Base-by-base conservation (phyloP, 2,888 invertebrate species). In the Ectemnius lituratus region DNA sequence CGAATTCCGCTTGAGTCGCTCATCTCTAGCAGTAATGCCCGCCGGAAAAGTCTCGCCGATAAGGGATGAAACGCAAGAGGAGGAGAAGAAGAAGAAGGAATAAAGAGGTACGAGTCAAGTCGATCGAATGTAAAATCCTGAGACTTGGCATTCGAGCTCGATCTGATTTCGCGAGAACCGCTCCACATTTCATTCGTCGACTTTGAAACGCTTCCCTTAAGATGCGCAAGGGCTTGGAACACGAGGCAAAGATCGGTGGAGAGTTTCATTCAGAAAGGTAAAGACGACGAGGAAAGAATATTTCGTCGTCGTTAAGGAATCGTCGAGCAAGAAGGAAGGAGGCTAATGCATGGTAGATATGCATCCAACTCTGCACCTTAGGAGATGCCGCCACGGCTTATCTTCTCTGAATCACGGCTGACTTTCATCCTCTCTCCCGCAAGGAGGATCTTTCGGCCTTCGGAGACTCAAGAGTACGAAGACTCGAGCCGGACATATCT, bases 321-420 rank as follows among this genome's bases (percentile, higher is more conserved):
- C 52, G 52, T 52, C 6, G 52, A 52, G 52, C 5, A 14, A 52
- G 16, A 52, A 52, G 52, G 52, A 14, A 16, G 52, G 52, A 14
- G 52, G 16, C n/a, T 52, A 16, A 52, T 52, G 52, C 52, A 1
- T 6, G 52, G n/a, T 1, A 14, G 52, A 52, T 52, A 52, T 52
- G 52, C 52, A 52, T 52, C 52, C 8, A 11, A 6, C 8, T 6
- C 23, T 23, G 3, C 23, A 23, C 23, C 23, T 23, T 23, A 52
- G 52, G 52, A 52, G 52, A 52, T 52, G 52, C 52, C 13, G 28
- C 28, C 8, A 8, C 52, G 52, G 16, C n/a, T 52, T 52, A 52
- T 52, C 52, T 4, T 16, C 16, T 5, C 16, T 2, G 16, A 52
- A 52, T 52, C 52, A 4, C 52, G 14, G 8, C 37, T 6, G 37